Evolutionary conservation across 2,113 vertebrate species (phyloP).

Genomic region (Ammodytes marinus): DNA sequence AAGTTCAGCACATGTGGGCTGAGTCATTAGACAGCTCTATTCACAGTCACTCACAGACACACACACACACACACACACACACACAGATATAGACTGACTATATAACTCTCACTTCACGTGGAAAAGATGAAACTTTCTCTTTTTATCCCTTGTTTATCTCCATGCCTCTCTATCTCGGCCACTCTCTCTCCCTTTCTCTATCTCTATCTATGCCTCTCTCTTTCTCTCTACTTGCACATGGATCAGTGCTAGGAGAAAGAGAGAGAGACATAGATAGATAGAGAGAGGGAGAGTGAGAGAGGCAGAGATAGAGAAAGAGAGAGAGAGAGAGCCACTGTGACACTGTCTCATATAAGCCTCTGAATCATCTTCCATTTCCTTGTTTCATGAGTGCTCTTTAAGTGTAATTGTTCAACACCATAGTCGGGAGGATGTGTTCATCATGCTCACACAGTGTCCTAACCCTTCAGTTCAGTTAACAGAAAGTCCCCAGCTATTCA

Average conservation of each 20-base stretch:
- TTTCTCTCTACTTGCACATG: too few species aligned
- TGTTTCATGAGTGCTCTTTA: constrained; percentile 22
- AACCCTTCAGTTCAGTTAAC: background rate
- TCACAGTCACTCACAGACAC: constrained; percentile 5
- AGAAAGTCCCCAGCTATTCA: constrained; percentile 2
- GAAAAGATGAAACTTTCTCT: constrained; percentile 3
- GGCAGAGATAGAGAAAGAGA: too few species aligned
- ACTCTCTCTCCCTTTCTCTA: background rate
- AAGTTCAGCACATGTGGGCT: constrained; percentile 3
- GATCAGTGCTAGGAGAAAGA: too few species aligned
- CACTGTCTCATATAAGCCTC: constrained; percentile 14
- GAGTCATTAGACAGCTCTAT: constrained; percentile 24
- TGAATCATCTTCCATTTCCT: constrained; percentile 24
- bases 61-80: background rate
- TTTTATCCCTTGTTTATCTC: constrained; percentile 13
- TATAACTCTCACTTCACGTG: constrained; percentile 6
- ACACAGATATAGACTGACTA: background rate
- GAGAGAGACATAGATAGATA: too few species aligned
- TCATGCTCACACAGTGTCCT: background rate
- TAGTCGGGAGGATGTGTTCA: background rate
- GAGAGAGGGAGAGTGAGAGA: too few species aligned
- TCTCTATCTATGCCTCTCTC: background rate
- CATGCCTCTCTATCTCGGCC: constrained; percentile 8
- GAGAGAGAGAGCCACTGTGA: background rate
- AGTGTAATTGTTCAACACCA: background rate